Percentiles rank a stretch among this genome's conserved stretches.
Conservation (phyloP, 2,797 vertebrate species). For the Arnoldichthys spilopterus region DNA sequence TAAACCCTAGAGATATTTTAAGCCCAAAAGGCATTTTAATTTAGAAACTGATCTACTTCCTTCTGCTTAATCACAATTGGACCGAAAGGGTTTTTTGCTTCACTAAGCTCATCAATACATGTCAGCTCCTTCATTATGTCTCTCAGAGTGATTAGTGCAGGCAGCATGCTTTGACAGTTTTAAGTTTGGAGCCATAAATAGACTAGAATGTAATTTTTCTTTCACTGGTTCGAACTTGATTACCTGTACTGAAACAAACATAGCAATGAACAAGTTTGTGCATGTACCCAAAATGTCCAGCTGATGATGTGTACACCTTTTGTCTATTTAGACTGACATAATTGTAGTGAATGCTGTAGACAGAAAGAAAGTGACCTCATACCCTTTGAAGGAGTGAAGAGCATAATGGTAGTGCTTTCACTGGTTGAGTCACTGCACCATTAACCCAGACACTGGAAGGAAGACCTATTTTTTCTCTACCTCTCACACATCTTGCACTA, state of each 20-base stretch:
- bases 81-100: conserved; percentile 13
- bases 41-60: background rate
- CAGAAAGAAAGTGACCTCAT: conserved; percentile 12
- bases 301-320: background rate
- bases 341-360: conserved; percentile 22
- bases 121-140: conserved; percentile 36
- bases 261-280: conserved; percentile 1
- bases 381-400: background rate
- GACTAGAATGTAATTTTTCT: background rate
- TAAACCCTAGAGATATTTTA: too few relatives aligned
- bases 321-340: conserved; percentile 35
- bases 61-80: conserved; percentile 22
- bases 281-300: background rate
- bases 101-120: conserved; percentile 25
- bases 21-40: background rate
- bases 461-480: background rate
- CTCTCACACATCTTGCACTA: background rate
- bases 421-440: conserved; percentile 29
- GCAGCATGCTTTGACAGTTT: conserved; percentile 36
- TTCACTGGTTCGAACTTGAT: background rate
- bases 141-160: conserved; percentile 42
- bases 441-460: conserved; percentile 6
- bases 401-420: conserved; percentile 10
- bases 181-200: conserved; percentile 35
- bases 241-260: background rate